phyloP scores from a whole-genome alignment of 2,797 vertebrate genomes.

The Otolemur crassicaudatus region DNA sequence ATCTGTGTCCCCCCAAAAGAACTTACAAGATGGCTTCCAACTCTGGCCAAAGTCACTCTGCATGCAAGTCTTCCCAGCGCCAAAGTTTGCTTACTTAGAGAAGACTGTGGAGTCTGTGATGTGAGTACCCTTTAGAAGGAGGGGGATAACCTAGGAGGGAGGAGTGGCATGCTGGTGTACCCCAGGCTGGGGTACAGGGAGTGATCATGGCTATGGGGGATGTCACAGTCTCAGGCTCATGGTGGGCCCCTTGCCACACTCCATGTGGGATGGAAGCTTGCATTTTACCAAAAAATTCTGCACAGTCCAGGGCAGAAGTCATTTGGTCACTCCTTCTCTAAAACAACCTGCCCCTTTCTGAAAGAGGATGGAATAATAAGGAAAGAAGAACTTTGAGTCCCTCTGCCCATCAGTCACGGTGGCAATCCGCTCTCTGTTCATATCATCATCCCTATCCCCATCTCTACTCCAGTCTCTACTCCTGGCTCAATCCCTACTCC shows the following conservation, averaged over 20 bases:
- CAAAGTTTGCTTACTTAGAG: too few species aligned
- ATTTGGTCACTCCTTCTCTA: not conserved
- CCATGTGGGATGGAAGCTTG: not conserved
- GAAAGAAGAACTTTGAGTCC: not conserved
- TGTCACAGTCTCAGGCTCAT: accelerated
- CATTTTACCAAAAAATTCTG: not conserved
- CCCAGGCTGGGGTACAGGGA: accelerated
- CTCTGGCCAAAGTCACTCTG: accelerated
- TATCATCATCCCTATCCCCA: too few species aligned
- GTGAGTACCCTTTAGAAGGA: not conserved
- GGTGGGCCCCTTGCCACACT: accelerated
- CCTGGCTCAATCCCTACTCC: not conserved
- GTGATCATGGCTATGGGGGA: accelerated
- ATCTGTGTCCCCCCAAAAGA: not conserved
- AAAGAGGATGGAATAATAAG: too few species aligned
- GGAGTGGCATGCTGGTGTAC: too few species aligned
- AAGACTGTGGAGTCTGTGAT: not conserved
- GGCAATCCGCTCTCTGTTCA: not conserved
- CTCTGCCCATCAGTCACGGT: not conserved
- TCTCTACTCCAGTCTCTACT: too few species aligned
- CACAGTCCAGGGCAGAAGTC: accelerated
- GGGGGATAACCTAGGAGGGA: not conserved
- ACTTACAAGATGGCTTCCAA: not conserved
- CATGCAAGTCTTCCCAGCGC: accelerated
- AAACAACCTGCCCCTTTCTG: not conserved